phyloP scores from a whole-genome alignment of 1,140 invertebrate species.

The Halesus radiatus region DNA sequence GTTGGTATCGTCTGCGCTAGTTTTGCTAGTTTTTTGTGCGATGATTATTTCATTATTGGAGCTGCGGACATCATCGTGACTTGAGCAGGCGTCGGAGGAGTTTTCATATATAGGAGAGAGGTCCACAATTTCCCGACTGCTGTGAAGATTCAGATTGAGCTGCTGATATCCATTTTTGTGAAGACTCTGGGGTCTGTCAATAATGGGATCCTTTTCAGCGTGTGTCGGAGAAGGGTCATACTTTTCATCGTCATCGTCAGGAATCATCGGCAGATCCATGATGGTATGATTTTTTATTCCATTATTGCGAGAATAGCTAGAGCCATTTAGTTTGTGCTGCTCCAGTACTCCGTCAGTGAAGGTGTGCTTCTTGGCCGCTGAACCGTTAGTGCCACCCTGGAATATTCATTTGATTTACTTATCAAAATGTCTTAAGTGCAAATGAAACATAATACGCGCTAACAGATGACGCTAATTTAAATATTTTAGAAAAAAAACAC shows the following conservation, averaged over 20 bases:
- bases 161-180: constrained; percentile 68
- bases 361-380: constrained; percentile 65
- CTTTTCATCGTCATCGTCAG: constrained; percentile 67
- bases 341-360: constrained; percentile 66
- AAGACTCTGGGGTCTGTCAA: constrained; percentile 58
- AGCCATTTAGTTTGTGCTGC: constrained; percentile 65
- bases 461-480: no score
- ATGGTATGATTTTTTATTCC: constrained; percentile 69
- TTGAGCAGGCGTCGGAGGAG: constrained; percentile 69
- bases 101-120: constrained; percentile 70
- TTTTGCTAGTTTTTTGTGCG: constrained; percentile 63
- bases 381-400: constrained; percentile 62
- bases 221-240: constrained; percentile 60
- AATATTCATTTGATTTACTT: constrained; percentile 40
- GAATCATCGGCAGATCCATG: constrained; percentile 69
- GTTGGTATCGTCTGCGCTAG: constrained; percentile 65
- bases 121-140: constrained; percentile 68
- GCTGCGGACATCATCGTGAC: constrained; percentile 66
- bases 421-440: neutral
- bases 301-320: constrained; percentile 67
- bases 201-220: constrained; percentile 40
- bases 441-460: no score
- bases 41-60: constrained; percentile 61
- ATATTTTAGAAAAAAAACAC: no score
- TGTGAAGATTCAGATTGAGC: constrained; percentile 61